phyloP scores from a whole-genome alignment of 2,888 invertebrate genomes.

The Abrostola tripartita region DNA sequence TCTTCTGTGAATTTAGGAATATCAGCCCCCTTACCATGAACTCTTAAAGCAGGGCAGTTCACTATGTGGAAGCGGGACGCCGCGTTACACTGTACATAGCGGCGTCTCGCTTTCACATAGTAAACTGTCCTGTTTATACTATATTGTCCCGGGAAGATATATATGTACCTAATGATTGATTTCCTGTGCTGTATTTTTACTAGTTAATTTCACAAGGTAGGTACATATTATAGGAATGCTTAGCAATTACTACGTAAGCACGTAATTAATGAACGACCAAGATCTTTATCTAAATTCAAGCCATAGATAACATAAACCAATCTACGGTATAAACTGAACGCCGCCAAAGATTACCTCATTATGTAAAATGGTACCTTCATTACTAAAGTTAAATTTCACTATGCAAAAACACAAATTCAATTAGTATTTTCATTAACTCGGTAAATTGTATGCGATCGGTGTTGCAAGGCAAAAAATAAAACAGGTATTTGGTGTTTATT shows the following conservation, averaged over 20 bases:
- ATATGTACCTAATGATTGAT: no score
- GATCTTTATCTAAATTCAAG: slow-evolving; percentile 50
- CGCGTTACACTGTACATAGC: no score
- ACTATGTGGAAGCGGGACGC: no score
- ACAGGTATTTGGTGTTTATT: slow-evolving; percentile 20
- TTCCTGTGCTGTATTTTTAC: no score
- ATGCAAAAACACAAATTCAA: slow-evolving; percentile 52
- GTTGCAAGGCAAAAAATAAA: slow-evolving; percentile 39
- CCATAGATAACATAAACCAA: slow-evolving; percentile 40
- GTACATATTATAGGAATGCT: slow-evolving; percentile 1
- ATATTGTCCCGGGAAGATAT: no score
- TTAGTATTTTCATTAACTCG: slow-evolving; percentile 43
- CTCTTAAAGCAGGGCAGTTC: no score
- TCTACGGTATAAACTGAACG: slow-evolving; percentile 19
- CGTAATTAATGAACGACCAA: slow-evolving; percentile 11
- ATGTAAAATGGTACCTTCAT: slow-evolving; percentile 33
- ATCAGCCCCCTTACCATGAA: no score
- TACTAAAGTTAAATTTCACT: slow-evolving; percentile 30
- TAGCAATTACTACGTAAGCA: slow-evolving; percentile 2
- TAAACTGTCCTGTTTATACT: no score
- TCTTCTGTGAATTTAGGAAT: no score
- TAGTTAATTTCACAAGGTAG: neutral
- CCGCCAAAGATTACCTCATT: slow-evolving; percentile 30
- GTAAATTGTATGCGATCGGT: slow-evolving; percentile 25
- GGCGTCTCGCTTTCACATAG: no score